Base-by-base conservation (phyloP, 2,888 invertebrate species). In the Bhutanitis thaidina region DNA sequence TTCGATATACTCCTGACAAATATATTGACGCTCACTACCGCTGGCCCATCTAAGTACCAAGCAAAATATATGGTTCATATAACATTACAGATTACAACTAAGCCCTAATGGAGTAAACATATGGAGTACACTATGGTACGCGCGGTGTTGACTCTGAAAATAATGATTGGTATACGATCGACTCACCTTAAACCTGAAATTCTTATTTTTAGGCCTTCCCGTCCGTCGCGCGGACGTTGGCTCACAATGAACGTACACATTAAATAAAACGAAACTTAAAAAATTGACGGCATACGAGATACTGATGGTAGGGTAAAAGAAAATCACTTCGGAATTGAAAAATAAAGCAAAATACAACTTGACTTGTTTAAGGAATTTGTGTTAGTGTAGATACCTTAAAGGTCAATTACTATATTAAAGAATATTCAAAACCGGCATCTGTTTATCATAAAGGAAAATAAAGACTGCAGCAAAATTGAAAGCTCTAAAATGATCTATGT, bases 1-100 rank as follows among this genome's bases (percentile, higher is more conserved):
- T 97, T 97, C 92, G 97, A 97, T 93, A 98, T 97, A 95, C 97
- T 98, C 93, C 98, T 93, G 91, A 98, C 96, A 94, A 96, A 97
- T 92, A 98, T 97, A 95, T 98, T 98, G 93, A 98, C 97, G 92
- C 94, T 94, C 90, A 98, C 97, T 91, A 96, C 93, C 88, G 97
- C 96, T 85, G 97, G 97, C 87, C 97, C 97, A 95, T 96, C 96
- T 88, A 86, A 85, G 86, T 87, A 86, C 84, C 85, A 89, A 89
- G 87, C 86, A 89, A 86, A 89, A 87, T 86, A 80, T 74, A 79
- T 71, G 69, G 71, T 74, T 81, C 62, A 64, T 72, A 75, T 74
- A 65, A 74, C 67, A 70, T 71, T 65, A 71, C 60, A 64, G 67
- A 67, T 60, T 65, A 68, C 55, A 64, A 69, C 77, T 77, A 81